phyloP scores from a whole-genome alignment of 2,113 vertebrate species.

The Neotoma lepida region DNA sequence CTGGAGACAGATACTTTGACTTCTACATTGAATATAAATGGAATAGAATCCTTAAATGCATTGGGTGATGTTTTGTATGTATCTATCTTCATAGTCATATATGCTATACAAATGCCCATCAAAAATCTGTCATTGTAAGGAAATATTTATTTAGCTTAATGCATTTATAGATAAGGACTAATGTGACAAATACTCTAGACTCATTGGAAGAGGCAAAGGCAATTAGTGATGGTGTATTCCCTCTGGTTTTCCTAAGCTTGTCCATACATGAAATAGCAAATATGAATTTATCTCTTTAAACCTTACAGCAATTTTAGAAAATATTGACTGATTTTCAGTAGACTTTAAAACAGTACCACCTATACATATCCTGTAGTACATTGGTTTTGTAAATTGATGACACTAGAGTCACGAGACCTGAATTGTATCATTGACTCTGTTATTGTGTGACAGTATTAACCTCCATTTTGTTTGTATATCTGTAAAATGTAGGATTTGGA shows the following conservation, averaged over 20 bases:
- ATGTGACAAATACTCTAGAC: neutral
- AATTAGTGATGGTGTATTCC: neutral
- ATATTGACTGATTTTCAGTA: neutral
- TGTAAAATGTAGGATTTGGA: neutral
- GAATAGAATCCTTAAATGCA: neutral
- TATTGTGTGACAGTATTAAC: neutral
- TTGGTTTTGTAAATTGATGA: neutral
- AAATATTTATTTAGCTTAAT: constrained; percentile 1
- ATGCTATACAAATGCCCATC: neutral
- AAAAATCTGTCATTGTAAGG: neutral
- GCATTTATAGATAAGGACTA: neutral
- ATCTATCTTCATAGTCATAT: neutral
- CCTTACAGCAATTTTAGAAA: neutral
- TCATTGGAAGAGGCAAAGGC: neutral
- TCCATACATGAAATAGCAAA: neutral
- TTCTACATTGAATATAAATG: neutral
- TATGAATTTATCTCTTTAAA: neutral
- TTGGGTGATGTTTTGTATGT: neutral
- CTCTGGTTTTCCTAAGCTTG: neutral
- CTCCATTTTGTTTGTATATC: neutral
- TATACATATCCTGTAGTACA: neutral
- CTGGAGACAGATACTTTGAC: neutral
- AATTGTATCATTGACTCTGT: neutral
- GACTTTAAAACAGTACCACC: neutral
- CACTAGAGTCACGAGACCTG: neutral